phyloP scores from a whole-genome alignment of 2,888 invertebrate species.

The Lingula anatina region DNA sequence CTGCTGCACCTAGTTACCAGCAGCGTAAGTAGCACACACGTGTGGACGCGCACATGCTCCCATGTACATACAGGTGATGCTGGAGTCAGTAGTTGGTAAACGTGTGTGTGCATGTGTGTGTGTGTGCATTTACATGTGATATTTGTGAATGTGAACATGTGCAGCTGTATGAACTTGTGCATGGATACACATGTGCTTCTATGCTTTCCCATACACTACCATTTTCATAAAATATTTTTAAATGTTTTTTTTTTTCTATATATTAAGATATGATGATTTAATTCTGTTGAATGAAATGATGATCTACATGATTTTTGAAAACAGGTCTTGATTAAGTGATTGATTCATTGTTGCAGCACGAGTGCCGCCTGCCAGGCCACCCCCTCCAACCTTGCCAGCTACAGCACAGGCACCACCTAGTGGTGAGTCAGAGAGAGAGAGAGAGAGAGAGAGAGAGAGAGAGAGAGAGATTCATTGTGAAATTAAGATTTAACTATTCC shows the following conservation, averaged over 20 bases:
- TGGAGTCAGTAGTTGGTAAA: too few species aligned
- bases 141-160: too few species aligned
- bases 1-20: conserved; percentile 44
- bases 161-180: not conserved
- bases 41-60: too few species aligned
- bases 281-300: not conserved
- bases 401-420: conserved; percentile 1
- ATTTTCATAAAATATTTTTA: not conserved
- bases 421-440: not conserved
- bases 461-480: too few species aligned
- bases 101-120: too few species aligned
- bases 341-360: conserved; percentile 8
- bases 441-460: too few species aligned
- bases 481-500: too few species aligned
- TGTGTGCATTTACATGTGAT: too few species aligned
- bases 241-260: not conserved
- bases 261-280: not conserved
- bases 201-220: not conserved
- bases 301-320: not conserved
- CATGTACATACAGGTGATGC: too few species aligned
- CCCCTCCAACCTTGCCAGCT: conserved; percentile 16
- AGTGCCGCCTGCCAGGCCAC: conserved; percentile 22
- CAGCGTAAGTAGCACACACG: conserved; percentile 12
- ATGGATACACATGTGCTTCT: not conserved
- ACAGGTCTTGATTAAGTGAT: too few species aligned